Evolutionary conservation across 2,113 vertebrate species (phyloP), one percentile per base, ranked within the genome.

Genomic region (Pelecanoides urinatrix): DNA sequence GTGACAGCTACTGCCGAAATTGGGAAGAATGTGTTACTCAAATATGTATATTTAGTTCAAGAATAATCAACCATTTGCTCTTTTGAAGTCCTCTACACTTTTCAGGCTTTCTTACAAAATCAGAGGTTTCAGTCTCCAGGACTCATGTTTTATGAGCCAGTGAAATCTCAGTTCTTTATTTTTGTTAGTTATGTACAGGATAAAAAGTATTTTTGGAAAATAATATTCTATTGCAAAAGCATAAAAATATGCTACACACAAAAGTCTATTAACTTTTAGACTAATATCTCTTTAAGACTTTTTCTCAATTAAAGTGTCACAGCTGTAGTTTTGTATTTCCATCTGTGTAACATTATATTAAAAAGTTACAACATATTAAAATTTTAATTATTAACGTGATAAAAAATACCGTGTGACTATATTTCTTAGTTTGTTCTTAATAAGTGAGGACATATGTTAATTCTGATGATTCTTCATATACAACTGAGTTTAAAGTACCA

Each of bases 21-120:
- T 84, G 25, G 65, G 73, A 94, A 91, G 68, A 44, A 56, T 12
- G 36, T 88, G 68, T 92, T 89, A 86, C 65, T 90, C 50, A 83
- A 38, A 77, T 88, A 90, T 19, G 23, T 71, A 70, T 95, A 83
- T 55, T 67, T 89, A 77, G 63, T 58, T 91, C n/a, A 62, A 86
- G 75, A 86, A 66, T 80, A 83, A 88, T 86, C 52, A 91, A 62
- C 47, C 50, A 86, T 88, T 95, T 96, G 59, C 47, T 96, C 79
- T 92, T 95, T 93, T 91, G 52, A 86, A 81, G 83, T 87, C 29
- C 36, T 88, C 80, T 71, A 49, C 40, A 59, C 13, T 86, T 93
- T 92, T 71, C 29, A 71, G 56, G 22, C 16, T 80, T 87, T 86
- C 34, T 84, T 74, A 72, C 6, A 55, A 77, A 89, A 72, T 59